Percentiles rank a stretch among this genome's conserved stretches.
Evolutionary conservation across 2,888 invertebrate genomes (phyloP).

Genomic region (Unio delphinus): DNA sequence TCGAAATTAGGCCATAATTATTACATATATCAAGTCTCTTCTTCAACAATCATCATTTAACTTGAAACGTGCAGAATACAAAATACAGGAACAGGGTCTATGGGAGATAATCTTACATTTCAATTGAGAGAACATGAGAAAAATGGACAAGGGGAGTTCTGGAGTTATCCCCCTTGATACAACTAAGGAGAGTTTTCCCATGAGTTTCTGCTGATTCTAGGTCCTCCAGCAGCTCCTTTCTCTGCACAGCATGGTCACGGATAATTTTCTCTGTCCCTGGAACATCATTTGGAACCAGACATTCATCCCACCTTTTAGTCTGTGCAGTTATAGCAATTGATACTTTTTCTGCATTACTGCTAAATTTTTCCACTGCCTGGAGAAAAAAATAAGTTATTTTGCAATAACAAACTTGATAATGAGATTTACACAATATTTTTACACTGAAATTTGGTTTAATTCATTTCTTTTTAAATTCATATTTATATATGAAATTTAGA

Average conservation of each 20-base stretch:
- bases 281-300: slow-evolving; percentile 94
- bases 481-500: no score
- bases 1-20: no score
- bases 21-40: no score
- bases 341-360: slow-evolving; percentile 90
- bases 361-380: slow-evolving; percentile 95
- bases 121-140: slow-evolving; percentile 89
- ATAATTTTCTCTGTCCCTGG: slow-evolving; percentile 89
- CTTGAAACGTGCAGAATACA: neutral
- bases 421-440: no score
- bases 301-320: slow-evolving; percentile 90
- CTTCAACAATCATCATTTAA: neutral
- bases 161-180: slow-evolving; percentile 70
- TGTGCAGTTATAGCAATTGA: slow-evolving; percentile 89
- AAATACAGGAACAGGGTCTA: neutral
- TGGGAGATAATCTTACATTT: slow-evolving; percentile 78
- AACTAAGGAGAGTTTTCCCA: slow-evolving; percentile 86
- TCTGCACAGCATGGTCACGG: slow-evolving; percentile 76
- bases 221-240: slow-evolving; percentile 78
- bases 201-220: slow-evolving; percentile 88
- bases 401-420: no score
- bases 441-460: no score
- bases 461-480: no score
- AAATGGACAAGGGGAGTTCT: slow-evolving; percentile 60
- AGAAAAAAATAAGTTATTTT: slow-evolving; percentile 8